These are phyloP conservation scores for Teinopalpus imperialis DNA, from an alignment of 2,888 invertebrate genomes.

Conservation along the genomic window DNA sequence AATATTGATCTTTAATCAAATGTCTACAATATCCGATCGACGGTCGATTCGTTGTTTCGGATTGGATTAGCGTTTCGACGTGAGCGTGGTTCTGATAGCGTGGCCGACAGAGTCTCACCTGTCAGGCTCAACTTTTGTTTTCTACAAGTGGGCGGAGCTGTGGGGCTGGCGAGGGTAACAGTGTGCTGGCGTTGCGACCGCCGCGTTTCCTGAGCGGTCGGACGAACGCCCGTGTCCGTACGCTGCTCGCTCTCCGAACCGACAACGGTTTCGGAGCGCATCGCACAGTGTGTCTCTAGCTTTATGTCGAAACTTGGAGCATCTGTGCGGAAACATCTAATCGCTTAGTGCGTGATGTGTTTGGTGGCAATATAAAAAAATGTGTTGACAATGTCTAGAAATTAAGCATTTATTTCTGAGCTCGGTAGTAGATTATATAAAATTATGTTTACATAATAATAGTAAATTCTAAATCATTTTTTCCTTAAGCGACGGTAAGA, in stretches of 20 bases:
- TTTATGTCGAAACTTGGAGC: constrained; percentile 57
- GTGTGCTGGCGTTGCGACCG: constrained; percentile 75
- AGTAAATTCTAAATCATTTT: too few species aligned
- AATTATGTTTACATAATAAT: too few species aligned
- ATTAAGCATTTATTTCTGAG: too few species aligned
- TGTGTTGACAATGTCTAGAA: neutral
- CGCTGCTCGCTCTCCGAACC: constrained; percentile 19
- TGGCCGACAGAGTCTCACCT: constrained; percentile 67
- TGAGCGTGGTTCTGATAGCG: constrained; percentile 8
- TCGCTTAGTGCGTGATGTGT: constrained; percentile 63
- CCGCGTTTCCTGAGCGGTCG: constrained; percentile 42
- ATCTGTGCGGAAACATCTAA: constrained; percentile 73
- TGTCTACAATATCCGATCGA: constrained; percentile 35
- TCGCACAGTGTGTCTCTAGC: constrained; percentile 46
- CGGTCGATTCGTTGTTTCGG: constrained; percentile 44
- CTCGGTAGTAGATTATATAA: too few species aligned
- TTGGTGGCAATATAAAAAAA: constrained; percentile 16
- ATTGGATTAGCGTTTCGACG: constrained; percentile 26
- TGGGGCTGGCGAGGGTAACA: constrained; percentile 84
- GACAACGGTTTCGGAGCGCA: constrained; percentile 43
- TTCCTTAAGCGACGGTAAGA: too few species aligned
- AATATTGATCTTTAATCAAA: neutral
- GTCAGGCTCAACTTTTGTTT: constrained; percentile 87
- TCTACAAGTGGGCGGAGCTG: constrained; percentile 83
- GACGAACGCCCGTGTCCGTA: constrained; percentile 1